phyloP scores from a whole-genome alignment of 1,140 invertebrate species.

The Calliopsis andreniformis region DNA sequence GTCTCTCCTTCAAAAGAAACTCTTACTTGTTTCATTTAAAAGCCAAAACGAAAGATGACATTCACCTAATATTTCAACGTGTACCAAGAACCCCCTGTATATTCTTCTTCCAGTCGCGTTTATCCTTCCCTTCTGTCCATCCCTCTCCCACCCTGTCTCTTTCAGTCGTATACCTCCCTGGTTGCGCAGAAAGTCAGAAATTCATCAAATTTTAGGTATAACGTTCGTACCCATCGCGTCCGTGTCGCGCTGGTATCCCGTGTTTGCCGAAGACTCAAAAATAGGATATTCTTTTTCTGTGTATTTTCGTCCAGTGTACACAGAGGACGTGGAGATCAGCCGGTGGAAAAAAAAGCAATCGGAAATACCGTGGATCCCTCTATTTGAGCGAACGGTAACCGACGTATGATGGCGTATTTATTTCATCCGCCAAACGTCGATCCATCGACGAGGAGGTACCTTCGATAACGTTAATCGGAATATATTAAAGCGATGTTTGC shows the following conservation, averaged over 20 bases:
- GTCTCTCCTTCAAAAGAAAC: too few species aligned
- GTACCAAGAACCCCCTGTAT: too few species aligned
- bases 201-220: constrained; percentile 53
- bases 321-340: constrained; percentile 54
- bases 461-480: constrained; percentile 72
- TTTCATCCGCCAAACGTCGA: constrained; percentile 64
- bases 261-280: constrained; percentile 55
- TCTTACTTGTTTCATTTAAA: too few species aligned
- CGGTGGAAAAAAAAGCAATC: constrained; percentile 61
- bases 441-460: constrained; percentile 44
- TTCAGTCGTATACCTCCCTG: neutral
- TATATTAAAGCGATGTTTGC: constrained; percentile 78
- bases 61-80: too few species aligned
- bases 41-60: too few species aligned
- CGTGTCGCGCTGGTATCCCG: neutral
- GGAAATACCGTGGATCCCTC: constrained; percentile 46
- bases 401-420: constrained; percentile 65
- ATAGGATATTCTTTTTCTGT: constrained; percentile 58
- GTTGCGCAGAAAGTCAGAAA: constrained; percentile 20
- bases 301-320: constrained; percentile 58
- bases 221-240: constrained; percentile 18
- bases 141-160: too few species aligned
- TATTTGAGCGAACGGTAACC: constrained; percentile 46
- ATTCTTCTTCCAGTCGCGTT: too few species aligned
- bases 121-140: too few species aligned